Base-by-base conservation (phyloP, 2,113 vertebrate species). In the Phylloscopus trochiloides region DNA sequence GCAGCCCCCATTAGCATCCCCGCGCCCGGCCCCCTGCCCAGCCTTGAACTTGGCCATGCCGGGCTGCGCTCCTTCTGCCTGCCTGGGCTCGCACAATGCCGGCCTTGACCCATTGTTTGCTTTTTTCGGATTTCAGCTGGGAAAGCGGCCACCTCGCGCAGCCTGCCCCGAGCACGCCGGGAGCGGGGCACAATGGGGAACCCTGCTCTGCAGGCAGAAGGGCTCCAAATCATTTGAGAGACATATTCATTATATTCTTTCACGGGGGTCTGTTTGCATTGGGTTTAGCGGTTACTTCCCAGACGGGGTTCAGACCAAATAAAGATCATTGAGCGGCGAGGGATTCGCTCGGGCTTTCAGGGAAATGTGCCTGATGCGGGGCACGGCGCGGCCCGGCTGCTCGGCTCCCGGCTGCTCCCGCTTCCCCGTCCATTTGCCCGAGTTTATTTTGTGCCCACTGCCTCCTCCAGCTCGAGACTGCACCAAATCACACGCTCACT, bases 21-120 rank as follows among this genome's bases (percentile, higher is more conserved):
- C 4, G 5, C 79, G 15, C 92, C 63, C 89, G 52, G 94, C 90
- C 95, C 96, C 91, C 96, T 86, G 91, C 85, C 93, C 92, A 88
- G 95, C 96, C 97, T 94, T 97, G 97, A 96, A 97, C 96, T 97
- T 97, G 97, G 96, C 96, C 94, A 79, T 96, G 96, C 82, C 59
- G 93, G 84, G 76, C 91, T 87, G 90, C 47, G 66, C 95, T 92
- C 92, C 92, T 95, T 94, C 87, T 89, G 92, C 96, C 91, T 94
- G 96, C 82, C 86, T 96, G 92, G 90, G 91, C 87, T 81, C 38
- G 61, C 92, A 96, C 94, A 96, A 96, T 96, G 83, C 86, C 66
- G 94, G 82, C 94, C 93, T 96, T 94, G 91, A 94, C 86, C 94
- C 89, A 95, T 94, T 96, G 90, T 96, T 94, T 90, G 77, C 82